A percentile compares a stretch with the other conserved stretches of the same genome.
Evolutionary conservation across 2,888 invertebrate genomes (phyloP).

Genomic region (Heliconius hortense): DNA sequence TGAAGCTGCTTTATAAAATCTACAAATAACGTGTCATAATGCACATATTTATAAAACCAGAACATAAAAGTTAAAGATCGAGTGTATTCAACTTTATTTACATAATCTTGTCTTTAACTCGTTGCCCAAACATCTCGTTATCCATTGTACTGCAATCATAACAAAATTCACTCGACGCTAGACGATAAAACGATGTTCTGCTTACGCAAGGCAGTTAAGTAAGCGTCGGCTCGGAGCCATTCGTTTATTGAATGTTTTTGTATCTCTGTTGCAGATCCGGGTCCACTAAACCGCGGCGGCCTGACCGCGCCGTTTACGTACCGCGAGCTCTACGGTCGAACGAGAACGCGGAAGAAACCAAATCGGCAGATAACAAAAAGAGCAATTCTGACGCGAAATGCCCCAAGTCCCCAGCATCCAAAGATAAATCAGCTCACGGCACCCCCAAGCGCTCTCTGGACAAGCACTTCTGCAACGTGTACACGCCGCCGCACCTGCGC

Average conservation of each 20-base stretch:
- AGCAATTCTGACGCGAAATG: conserved; percentile 60
- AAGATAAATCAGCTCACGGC: conserved; percentile 65
- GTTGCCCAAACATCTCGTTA: conserved; percentile 16
- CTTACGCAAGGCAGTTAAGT: conserved; percentile 36
- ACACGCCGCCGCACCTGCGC: conserved; percentile 77
- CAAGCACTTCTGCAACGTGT: conserved; percentile 77
- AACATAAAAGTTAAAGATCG: not conserved
- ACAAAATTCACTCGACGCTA: conserved; percentile 26
- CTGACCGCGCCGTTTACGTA: conserved; percentile 90
- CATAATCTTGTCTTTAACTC: conserved; percentile 13
- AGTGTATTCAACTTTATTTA: conserved; percentile 6
- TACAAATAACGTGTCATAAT: not conserved
- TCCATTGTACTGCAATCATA: conserved; percentile 21
- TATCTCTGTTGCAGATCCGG: conserved; percentile 51
- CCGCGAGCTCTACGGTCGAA: conserved; percentile 85
- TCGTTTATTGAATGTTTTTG: conserved; percentile 14
- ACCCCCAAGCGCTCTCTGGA: conserved; percentile 70
- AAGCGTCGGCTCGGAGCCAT: conserved; percentile 22
- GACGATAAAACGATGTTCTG: conserved; percentile 29
- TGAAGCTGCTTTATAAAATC: not conserved
- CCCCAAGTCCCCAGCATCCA: conserved; percentile 67
- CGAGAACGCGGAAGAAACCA: conserved; percentile 49
- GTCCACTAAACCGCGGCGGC: conserved; percentile 81
- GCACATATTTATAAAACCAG: not conserved
- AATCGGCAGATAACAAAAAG: conserved; percentile 49